Conservation (phyloP, 2,888 invertebrate species). For the Plebejus argus region DNA sequence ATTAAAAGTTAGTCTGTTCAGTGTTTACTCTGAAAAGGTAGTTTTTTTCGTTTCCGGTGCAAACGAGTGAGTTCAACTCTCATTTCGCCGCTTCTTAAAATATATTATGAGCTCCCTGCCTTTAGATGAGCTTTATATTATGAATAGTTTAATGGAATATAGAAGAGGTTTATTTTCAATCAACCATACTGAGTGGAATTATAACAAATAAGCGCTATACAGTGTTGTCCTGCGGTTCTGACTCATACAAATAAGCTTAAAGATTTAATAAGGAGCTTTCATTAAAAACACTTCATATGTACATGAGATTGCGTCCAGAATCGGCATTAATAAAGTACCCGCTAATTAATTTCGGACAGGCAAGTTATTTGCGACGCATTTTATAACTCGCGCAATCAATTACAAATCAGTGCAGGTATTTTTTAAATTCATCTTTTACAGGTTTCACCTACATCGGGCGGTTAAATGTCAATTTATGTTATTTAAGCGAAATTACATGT, state of each 20-base stretch:
- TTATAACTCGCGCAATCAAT: slow-evolving; percentile 33
- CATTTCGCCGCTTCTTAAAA: too few species aligned
- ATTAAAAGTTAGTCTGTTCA: too few species aligned
- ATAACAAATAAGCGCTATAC: background rate
- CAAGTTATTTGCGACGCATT: slow-evolving; percentile 23
- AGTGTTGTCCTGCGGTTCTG: background rate
- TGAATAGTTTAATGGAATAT: too few species aligned
- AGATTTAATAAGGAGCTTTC: slow-evolving; percentile 22
- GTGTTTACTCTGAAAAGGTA: too few species aligned
- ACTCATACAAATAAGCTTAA: background rate
- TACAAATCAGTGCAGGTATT: slow-evolving; percentile 43
- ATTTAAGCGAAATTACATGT: slow-evolving; percentile 72
- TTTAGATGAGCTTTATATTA: too few species aligned
- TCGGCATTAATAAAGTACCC: slow-evolving; percentile 18
- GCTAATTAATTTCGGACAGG: slow-evolving; percentile 25
- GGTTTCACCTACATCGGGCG: slow-evolving; percentile 43
- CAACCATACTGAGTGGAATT: background rate
- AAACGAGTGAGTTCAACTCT: too few species aligned
- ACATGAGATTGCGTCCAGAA: background rate
- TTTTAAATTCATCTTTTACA: slow-evolving; percentile 35
- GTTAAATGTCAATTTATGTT: slow-evolving; percentile 71
- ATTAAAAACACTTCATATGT: slow-evolving; percentile 22
- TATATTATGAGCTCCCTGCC: too few species aligned
- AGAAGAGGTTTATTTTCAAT: background rate
- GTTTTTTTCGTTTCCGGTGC: too few species aligned